phyloP scores from a whole-genome alignment of 2,113 vertebrate species.

The Ceyx margarethae region DNA sequence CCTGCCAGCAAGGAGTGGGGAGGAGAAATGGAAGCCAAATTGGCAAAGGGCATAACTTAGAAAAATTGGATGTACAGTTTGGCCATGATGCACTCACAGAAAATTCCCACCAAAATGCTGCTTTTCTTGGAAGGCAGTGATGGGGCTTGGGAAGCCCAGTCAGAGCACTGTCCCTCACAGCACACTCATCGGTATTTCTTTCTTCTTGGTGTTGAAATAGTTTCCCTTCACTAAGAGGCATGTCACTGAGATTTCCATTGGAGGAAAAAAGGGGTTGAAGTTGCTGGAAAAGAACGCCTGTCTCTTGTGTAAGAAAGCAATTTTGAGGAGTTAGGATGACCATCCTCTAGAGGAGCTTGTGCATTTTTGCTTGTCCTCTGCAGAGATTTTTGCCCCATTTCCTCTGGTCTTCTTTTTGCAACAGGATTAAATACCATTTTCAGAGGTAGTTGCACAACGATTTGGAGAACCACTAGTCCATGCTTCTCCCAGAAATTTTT shows the following conservation, averaged over 20 bases:
- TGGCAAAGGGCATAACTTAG: constrained; percentile 55
- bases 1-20: constrained; percentile 35
- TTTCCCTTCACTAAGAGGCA: background rate
- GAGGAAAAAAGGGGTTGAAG: background rate
- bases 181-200: background rate
- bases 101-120: constrained; percentile 61
- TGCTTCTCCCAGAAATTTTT: background rate
- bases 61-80: constrained; percentile 69
- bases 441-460: background rate
- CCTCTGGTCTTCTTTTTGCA: background rate
- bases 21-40: constrained; percentile 25
- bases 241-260: background rate
- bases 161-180: background rate
- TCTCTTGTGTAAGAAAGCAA: background rate
- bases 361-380: background rate
- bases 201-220: background rate
- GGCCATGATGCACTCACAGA: constrained; percentile 53
- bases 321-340: background rate
- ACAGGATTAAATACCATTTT: background rate
- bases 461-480: background rate
- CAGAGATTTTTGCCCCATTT: background rate
- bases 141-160: background rate
- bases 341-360: background rate
- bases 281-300: background rate
- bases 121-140: background rate